A percentile compares a stretch with the other conserved stretches of the same genome.
These are phyloP conservation scores for Epistrophe grossulariae DNA, from an alignment of 2,888 invertebrate genomes.

Conservation along the genomic window DNA sequence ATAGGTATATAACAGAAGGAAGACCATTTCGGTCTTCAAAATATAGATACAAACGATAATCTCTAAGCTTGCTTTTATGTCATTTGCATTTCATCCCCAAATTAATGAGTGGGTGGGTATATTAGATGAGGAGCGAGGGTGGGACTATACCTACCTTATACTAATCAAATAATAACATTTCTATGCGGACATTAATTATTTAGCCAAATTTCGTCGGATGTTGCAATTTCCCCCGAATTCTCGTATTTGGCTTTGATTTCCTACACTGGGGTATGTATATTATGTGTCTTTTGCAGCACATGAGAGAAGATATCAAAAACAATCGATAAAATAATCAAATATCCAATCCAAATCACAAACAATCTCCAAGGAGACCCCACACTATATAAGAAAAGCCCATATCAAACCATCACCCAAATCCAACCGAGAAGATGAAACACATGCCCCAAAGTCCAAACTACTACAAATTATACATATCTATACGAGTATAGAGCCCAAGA, in stretches of 20 bases:
- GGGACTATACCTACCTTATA: neutral
- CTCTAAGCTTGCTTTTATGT: conserved; percentile 44
- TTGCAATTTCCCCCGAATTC: conserved; percentile 49
- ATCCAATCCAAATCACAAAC: conserved; percentile 17
- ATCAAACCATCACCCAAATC: neutral
- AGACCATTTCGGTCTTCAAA: conserved; percentile 20
- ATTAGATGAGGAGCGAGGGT: neutral
- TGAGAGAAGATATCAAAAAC: conserved; percentile 45
- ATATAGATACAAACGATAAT: conserved; percentile 29
- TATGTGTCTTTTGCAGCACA: conserved; percentile 25
- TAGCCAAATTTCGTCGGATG: conserved; percentile 63
- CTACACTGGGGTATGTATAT: neutral
- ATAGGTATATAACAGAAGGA: neutral
- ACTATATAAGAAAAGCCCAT: no score
- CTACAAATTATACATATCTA: no score
- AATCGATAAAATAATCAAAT: conserved; percentile 71
- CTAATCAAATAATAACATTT: conserved; percentile 74
- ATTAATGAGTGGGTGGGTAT: neutral
- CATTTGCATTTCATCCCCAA: conserved; percentile 55
- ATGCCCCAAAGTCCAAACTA: neutral
- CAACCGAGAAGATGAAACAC: conserved; percentile 5
- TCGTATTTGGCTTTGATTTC: conserved; percentile 17
- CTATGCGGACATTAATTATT: conserved; percentile 66
- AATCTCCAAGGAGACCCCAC: conserved; percentile 27
- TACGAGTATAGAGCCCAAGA: neutral